These are phyloP conservation scores for Eleutherodactylus coqui DNA, from an alignment of 2,797 vertebrate species.

Conservation along the genomic window DNA sequence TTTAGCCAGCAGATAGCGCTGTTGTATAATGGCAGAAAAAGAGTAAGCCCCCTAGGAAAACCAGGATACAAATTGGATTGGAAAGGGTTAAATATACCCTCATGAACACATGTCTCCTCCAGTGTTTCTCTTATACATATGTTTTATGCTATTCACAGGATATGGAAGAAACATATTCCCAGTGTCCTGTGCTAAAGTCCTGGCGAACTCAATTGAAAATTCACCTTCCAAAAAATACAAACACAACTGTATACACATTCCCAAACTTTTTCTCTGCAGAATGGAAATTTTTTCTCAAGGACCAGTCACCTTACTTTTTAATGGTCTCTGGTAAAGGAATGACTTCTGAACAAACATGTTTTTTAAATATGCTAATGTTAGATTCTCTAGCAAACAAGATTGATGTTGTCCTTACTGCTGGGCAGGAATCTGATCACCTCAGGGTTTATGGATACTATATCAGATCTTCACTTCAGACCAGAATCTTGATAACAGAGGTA, in stretches of 20 bases:
- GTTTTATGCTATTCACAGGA: conserved; percentile 63
- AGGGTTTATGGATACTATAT: conserved; percentile 64
- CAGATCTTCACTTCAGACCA: neutral
- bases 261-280: conserved; percentile 65
- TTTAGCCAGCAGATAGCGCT: too few relatives aligned
- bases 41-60: too few relatives aligned
- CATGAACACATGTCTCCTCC: neutral
- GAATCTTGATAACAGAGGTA: neutral
- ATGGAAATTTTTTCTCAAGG: conserved; percentile 65
- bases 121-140: neutral
- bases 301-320: conserved; percentile 68
- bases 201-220: conserved; percentile 68
- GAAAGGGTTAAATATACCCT: neutral
- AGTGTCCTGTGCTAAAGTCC: conserved; percentile 53
- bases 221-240: conserved; percentile 69
- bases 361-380: conserved; percentile 68
- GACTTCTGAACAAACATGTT: conserved; percentile 59
- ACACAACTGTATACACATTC: conserved; percentile 64
- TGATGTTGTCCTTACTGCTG: conserved; percentile 67
- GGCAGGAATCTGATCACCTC: conserved; percentile 64
- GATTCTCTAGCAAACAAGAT: conserved; percentile 65
- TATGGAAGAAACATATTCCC: conserved; percentile 66
- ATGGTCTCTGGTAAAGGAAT: conserved; percentile 69
- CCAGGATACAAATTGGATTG: too few relatives aligned
- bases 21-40: too few relatives aligned